Percentiles rank a stretch among this genome's conserved stretches.
phyloP scores from a whole-genome alignment of 1,140 invertebrate genomes.

The Drosophila eugracilis region DNA sequence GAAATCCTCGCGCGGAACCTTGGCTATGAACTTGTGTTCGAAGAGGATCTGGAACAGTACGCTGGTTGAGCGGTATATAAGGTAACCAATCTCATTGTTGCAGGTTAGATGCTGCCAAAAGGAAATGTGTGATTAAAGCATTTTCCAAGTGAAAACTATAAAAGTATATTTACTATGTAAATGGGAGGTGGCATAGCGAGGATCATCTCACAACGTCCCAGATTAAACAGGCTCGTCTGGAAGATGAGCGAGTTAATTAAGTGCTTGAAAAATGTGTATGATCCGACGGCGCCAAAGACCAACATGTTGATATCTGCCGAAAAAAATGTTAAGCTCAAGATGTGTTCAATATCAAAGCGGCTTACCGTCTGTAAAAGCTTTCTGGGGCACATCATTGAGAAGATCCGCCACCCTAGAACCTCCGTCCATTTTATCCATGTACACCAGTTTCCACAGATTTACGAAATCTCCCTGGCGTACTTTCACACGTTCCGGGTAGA shows the following conservation, averaged over 20 bases:
- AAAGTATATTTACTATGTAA: slow-evolving; percentile 85
- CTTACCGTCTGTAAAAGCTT: slow-evolving; percentile 54
- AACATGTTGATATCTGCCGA: slow-evolving; percentile 84
- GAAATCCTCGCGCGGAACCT: slow-evolving; percentile 86
- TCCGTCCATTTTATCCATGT: slow-evolving; percentile 87
- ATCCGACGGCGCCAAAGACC: slow-evolving; percentile 86
- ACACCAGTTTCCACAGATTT: slow-evolving; percentile 86
- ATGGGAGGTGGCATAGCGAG: slow-evolving; percentile 86
- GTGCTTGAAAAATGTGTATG: slow-evolving; percentile 86
- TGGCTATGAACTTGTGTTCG: slow-evolving; percentile 85
- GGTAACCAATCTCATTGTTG: slow-evolving; percentile 75
- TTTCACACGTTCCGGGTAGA: slow-evolving; percentile 77
- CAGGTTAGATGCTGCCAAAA: slow-evolving; percentile 66
- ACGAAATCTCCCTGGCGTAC: slow-evolving; percentile 86
- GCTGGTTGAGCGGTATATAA: slow-evolving; percentile 85
- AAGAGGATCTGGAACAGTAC: slow-evolving; percentile 87
- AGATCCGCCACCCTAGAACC: slow-evolving; percentile 85
- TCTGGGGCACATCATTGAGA: slow-evolving; percentile 84
- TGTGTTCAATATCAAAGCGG: neutral
- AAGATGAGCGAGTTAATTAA: slow-evolving; percentile 86
- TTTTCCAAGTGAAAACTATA: neutral
- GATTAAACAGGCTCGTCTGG: slow-evolving; percentile 85
- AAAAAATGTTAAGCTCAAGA: neutral
- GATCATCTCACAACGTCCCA: slow-evolving; percentile 86
- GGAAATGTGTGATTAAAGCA: neutral